phyloP scores from a whole-genome alignment of 2,113 vertebrate species.

The Amphiprion percula region DNA sequence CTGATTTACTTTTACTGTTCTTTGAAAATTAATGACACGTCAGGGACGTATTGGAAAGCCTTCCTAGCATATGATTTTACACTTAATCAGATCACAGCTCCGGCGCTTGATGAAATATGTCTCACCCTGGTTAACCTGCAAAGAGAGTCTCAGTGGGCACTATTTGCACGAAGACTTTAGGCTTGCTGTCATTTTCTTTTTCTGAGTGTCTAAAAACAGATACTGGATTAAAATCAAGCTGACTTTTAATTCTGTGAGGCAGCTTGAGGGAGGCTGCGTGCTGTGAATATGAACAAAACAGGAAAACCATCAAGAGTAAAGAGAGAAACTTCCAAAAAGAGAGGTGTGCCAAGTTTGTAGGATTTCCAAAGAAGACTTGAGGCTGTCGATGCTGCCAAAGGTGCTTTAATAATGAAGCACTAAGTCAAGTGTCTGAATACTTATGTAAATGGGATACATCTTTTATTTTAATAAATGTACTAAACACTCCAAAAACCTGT shows the following conservation, averaged over 20 bases:
- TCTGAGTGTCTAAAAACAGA: neutral
- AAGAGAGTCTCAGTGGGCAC: conserved; percentile 30
- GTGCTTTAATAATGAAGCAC: no score
- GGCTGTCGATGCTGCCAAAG: no score
- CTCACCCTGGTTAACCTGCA: conserved; percentile 36
- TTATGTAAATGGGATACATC: no score
- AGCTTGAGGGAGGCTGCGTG: conserved; percentile 33
- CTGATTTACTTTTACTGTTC: conserved; percentile 69
- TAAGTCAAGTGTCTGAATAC: no score
- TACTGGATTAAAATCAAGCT: conserved; percentile 39
- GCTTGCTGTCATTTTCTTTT: conserved; percentile 4
- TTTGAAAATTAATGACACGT: conserved; percentile 58
- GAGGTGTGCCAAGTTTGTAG: no score
- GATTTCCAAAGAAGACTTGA: no score
- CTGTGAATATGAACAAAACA: conserved; percentile 39
- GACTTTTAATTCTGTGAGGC: conserved; percentile 37
- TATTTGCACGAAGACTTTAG: conserved; percentile 10
- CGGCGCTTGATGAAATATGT: conserved; percentile 52
- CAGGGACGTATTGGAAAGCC: conserved; percentile 56
- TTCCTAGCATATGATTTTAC: conserved; percentile 60
- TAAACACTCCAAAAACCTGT: no score
- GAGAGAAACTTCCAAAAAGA: neutral
- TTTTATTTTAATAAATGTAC: no score
- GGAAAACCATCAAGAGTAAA: conserved; percentile 35
- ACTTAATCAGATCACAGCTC: conserved; percentile 47